Evolutionary conservation across 2,113 vertebrate species (phyloP), one percentile per base, ranked within the genome.

Genomic region (Lagopus leucura): DNA sequence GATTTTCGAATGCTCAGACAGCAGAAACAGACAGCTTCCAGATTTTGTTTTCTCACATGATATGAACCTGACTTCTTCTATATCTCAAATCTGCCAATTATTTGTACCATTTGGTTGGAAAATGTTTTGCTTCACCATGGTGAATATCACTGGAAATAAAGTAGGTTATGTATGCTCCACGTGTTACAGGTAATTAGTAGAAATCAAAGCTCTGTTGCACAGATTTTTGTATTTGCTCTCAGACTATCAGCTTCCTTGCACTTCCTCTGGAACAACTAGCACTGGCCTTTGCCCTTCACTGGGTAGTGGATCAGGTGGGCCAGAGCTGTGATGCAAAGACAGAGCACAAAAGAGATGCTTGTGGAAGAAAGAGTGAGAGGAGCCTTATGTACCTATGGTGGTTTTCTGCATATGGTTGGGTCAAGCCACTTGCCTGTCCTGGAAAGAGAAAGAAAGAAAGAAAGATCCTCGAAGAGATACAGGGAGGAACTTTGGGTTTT

Each of bases 291-390:
- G 34, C 18, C 34, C 10, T 13, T 32, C 0, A 0, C 17, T 36
- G 8, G 60, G 32, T 0, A 1, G 30, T 36, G 34, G 50, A 43
- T 54, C 42, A 36, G 22, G 66, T 6, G 19, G 34, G 43, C 76
- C 32, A 6, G 36, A 55, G 24, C 4, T 36, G 30, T 0, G 0
- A 11, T 2, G 71, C 0, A 1, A 42, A n/a, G 42, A 13, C 11
- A 40, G 73, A 47, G 17, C 10, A 27, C 36, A 52, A 55, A 42
- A 69, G 27, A 82, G 6, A 7, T 6, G 43, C 27, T n/a, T 66
- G 11, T 14, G 45, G 25, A 55, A 52, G 58, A 52, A 78, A n/a
- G 25, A 4, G 1, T 5, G 3, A 4, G 10, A 7, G 6, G 1
- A 30, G 2, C 18, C 18, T 75, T 43, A 21, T 11, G 20, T 10